These are phyloP conservation scores for Malurus elegans DNA, from an alignment of 2,113 vertebrate species.

Conservation along the genomic window DNA sequence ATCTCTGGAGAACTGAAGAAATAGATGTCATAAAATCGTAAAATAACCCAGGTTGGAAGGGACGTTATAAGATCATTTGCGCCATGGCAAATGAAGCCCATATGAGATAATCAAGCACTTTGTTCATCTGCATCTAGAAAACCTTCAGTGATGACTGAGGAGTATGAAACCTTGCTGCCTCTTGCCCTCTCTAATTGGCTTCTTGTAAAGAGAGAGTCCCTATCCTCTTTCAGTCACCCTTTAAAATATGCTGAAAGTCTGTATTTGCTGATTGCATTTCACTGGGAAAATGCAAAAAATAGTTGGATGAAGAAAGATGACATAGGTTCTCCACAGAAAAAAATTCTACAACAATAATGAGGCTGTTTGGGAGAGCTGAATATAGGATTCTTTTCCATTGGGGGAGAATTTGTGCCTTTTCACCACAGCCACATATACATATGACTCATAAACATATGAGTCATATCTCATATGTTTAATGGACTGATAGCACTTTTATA, in stretches of 20 bases:
- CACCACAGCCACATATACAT: too few relatives aligned
- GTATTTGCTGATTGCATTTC: not conserved
- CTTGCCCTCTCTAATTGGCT: not conserved
- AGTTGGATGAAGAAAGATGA: not conserved
- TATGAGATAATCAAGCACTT: not conserved
- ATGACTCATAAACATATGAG: too few relatives aligned
- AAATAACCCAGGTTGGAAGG: not conserved
- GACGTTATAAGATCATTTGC: not conserved
- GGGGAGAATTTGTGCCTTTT: not conserved
- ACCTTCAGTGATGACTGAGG: not conserved
- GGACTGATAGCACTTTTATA: fast-evolving
- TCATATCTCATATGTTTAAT: too few relatives aligned
- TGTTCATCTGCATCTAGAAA: not conserved
- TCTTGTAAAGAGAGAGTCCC: not conserved
- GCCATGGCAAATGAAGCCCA: not conserved
- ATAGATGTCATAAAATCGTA: not conserved
- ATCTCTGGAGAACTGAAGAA: not conserved
- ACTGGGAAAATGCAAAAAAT: not conserved
- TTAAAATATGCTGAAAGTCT: not conserved
- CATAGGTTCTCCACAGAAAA: not conserved
- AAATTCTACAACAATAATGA: not conserved
- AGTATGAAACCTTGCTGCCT: not conserved
- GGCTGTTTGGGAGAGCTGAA: not conserved
- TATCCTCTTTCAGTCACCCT: not conserved
- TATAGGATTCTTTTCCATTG: not conserved